Percentiles rank a stretch among this genome's conserved stretches.
Evolutionary conservation across 2,797 vertebrate species (phyloP).

Genomic region (Catostomus latipinnis): DNA sequence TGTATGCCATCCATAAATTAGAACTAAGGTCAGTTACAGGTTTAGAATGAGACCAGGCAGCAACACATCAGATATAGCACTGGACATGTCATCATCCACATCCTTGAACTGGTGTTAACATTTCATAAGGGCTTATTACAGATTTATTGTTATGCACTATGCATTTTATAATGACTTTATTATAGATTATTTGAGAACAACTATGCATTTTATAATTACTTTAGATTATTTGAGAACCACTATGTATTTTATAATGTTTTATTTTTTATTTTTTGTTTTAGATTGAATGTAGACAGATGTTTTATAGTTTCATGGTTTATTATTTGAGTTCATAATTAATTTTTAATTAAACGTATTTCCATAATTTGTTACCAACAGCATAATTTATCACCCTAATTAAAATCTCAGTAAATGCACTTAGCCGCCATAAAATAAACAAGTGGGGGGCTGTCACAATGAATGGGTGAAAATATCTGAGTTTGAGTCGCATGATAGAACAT

Average conservation of each 20-base stretch:
- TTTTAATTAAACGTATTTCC: constrained; percentile 12
- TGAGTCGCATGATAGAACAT: constrained; percentile 45
- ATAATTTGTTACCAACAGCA: constrained; percentile 17
- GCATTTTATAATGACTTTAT: constrained; percentile 8
- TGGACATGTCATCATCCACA: not conserved
- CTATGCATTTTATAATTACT: too few species aligned
- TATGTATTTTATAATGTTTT: too few species aligned
- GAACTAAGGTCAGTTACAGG: constrained; percentile 28
- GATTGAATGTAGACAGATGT: not conserved
- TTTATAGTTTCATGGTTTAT: not conserved
- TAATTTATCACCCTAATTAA: constrained; percentile 34
- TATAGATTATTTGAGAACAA: not conserved
- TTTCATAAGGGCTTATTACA: constrained; percentile 10
- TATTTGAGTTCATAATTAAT: not conserved
- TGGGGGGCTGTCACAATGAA: constrained; percentile 24
- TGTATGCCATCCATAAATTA: constrained; percentile 43
- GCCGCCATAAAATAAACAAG: constrained; percentile 32
- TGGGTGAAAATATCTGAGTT: constrained; percentile 37
- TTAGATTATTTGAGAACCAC: too few species aligned
- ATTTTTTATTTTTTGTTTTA: not conserved
- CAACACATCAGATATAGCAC: not conserved
- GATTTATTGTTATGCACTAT: constrained; percentile 14
- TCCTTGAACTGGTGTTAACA: not conserved
- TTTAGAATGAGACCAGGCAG: constrained; percentile 2
- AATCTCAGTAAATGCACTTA: constrained; percentile 24